Conservation (phyloP, 2,797 vertebrate species). For the Sebastes hopkinsi region DNA sequence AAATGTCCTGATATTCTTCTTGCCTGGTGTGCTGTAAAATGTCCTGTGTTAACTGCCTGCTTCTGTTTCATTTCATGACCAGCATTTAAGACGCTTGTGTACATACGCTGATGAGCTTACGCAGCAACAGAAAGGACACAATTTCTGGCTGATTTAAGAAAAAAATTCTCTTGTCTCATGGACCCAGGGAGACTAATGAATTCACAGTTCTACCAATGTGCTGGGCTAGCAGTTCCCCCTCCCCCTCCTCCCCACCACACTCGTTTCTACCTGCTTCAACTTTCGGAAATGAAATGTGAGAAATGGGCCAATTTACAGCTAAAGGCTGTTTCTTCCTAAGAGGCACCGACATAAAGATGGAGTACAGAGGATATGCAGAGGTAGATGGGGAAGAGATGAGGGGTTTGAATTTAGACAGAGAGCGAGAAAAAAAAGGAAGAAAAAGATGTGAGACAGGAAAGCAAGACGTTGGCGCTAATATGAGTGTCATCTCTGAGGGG, state of each 20-base stretch:
- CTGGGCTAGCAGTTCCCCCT: slow-evolving; percentile 54
- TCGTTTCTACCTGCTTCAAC: slow-evolving; percentile 63
- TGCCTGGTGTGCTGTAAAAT: slow-evolving; percentile 44
- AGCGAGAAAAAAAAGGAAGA: background rate
- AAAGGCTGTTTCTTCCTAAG: slow-evolving; percentile 74
- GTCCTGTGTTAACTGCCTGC: slow-evolving; percentile 41
- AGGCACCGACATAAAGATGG: slow-evolving; percentile 65
- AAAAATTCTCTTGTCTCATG: slow-evolving; percentile 43
- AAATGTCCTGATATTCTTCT: slow-evolving; percentile 70
- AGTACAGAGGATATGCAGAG: slow-evolving; percentile 65
- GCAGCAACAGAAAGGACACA: slow-evolving; percentile 19
- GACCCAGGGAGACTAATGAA: slow-evolving; percentile 62
- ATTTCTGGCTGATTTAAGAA: slow-evolving; percentile 33
- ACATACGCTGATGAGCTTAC: slow-evolving; percentile 28
- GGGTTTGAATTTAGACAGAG: slow-evolving; percentile 54
- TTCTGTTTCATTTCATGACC: slow-evolving; percentile 50
- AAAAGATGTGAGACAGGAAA: slow-evolving; percentile 58
- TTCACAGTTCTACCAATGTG: slow-evolving; percentile 61
- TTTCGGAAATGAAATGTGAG: slow-evolving; percentile 74
- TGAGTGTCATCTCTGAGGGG: slow-evolving; percentile 63
- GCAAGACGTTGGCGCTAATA: slow-evolving; percentile 64
- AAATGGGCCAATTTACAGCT: slow-evolving; percentile 81
- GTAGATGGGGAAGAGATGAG: slow-evolving; percentile 61
- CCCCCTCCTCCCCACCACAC: background rate
- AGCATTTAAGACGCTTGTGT: slow-evolving; percentile 25